phyloP scores from a whole-genome alignment of 2,888 invertebrate genomes.

The Mythimna ferrago region DNA sequence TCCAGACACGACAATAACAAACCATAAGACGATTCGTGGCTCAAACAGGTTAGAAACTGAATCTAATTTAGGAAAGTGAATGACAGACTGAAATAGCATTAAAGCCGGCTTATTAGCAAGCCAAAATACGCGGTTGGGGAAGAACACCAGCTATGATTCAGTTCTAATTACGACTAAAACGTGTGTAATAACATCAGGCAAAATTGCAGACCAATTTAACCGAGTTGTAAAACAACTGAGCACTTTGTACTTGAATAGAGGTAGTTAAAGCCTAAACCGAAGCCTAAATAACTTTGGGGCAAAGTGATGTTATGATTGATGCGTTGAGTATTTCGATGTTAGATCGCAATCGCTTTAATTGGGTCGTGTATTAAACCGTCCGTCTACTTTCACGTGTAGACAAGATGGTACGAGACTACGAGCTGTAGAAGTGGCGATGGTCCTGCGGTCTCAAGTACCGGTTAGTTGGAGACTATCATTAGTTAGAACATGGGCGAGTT shows the following conservation, averaged over 20 bases:
- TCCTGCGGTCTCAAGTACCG: slow-evolving; percentile 56
- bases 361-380: slow-evolving; percentile 46
- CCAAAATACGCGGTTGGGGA: not conserved
- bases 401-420: slow-evolving; percentile 38
- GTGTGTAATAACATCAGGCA: not conserved
- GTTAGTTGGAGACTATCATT: slow-evolving; percentile 51
- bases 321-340: slow-evolving; percentile 40
- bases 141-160: slow-evolving; percentile 29
- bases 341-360: slow-evolving; percentile 61
- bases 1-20: not conserved
- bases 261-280: slow-evolving; percentile 33
- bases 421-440: slow-evolving; percentile 41
- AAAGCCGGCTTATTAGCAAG: slow-evolving; percentile 10
- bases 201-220: slow-evolving; percentile 3
- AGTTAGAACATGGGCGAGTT: slow-evolving; percentile 45
- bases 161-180: slow-evolving; percentile 29
- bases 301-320: slow-evolving; percentile 56
- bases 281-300: slow-evolving; percentile 50
- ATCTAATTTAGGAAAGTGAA: slow-evolving; percentile 37
- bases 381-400: slow-evolving; percentile 60
- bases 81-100: not conserved
- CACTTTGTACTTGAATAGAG: slow-evolving; percentile 21
- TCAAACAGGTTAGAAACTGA: slow-evolving; percentile 5
- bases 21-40: not conserved
- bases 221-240: slow-evolving; percentile 20